Evolutionary conservation across 2,888 invertebrate species (phyloP), one percentile per base, ranked within the genome.

Genomic region (Alloscopus bannaensis): DNA sequence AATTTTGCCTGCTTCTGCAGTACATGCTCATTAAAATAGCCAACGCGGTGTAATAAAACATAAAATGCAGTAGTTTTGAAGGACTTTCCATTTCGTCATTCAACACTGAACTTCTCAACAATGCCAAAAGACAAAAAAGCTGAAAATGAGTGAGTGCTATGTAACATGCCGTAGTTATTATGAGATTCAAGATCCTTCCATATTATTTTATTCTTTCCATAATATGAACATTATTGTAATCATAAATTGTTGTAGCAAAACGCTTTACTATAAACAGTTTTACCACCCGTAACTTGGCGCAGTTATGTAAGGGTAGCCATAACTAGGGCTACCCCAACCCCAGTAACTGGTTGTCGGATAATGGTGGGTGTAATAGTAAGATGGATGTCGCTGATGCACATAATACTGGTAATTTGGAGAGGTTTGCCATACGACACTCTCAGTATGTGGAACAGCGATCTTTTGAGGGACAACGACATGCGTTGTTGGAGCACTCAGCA

Each of bases 21-120:
- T 55, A 55, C 68, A 55, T 55, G 55, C 16, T 55, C 68, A 24
- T 66, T 28, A 66, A 28, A 31, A 68, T 52, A 20, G 22, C 22
- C 45, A 52, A 16, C 18, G 22, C n/a, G 47, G 24, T 31, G 18
- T 31, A 66, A 50, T 4, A 28, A 50, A 28, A 40, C 13, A 62
- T 26, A 36, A 47, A 36, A 62, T 31, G 50, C 18, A 26, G n/a
- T 13, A 29, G 18, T n/a, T 66, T 50, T 69, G 77, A 77, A 77
- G 77, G 77, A 77, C 77, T 77, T 77, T 77, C 77, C 68, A 77
- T 77, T 77, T 77, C 65, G 57, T 20, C 45, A 18, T 72, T 64
- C 64, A 72, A n/a, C n/a, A 45, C n/a, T 45, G 45, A 45, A 45
- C 24, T 59, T 59, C 59, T 59, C 59, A 59, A 8, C 59, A 3